phyloP scores from a whole-genome alignment of 2,888 invertebrate species.

The Latrodectus elegans region DNA sequence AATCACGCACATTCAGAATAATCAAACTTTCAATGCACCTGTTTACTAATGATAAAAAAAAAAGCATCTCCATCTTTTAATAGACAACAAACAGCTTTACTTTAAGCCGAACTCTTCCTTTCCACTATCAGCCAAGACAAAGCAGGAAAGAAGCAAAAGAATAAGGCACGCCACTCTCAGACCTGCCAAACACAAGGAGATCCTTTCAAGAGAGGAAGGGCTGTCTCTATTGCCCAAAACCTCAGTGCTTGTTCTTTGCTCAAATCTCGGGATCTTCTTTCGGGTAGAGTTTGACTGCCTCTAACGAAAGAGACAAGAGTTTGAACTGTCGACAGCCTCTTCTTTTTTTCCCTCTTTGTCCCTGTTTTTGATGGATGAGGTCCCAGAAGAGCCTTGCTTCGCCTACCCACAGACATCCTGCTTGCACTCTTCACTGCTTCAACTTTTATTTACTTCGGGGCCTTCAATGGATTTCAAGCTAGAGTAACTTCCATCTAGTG shows the following conservation, averaged over 20 bases:
- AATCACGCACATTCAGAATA: too few species aligned
- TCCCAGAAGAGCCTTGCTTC: constrained; percentile 27
- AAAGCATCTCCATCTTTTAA: too few species aligned
- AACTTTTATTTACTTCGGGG: background rate
- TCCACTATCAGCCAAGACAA: too few species aligned
- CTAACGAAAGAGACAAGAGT: constrained; percentile 32
- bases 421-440: background rate
- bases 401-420: background rate
- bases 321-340: constrained; percentile 39
- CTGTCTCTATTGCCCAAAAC: background rate
- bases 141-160: too few species aligned
- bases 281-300: constrained; percentile 23
- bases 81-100: too few species aligned
- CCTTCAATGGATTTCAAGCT: too few species aligned
- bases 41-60: too few species aligned
- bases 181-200: background rate
- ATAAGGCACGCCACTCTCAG: background rate
- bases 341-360: constrained; percentile 35
- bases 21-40: too few species aligned
- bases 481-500: background rate
- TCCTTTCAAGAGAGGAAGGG: background rate
- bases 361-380: constrained; percentile 42
- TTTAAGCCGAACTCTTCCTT: too few species aligned
- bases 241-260: background rate
- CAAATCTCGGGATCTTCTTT: constrained; percentile 1